A percentile compares a stretch with the other conserved stretches of the same genome.
Conservation (phyloP, 2,888 invertebrate genomes). For the Plagodis pulveraria region DNA sequence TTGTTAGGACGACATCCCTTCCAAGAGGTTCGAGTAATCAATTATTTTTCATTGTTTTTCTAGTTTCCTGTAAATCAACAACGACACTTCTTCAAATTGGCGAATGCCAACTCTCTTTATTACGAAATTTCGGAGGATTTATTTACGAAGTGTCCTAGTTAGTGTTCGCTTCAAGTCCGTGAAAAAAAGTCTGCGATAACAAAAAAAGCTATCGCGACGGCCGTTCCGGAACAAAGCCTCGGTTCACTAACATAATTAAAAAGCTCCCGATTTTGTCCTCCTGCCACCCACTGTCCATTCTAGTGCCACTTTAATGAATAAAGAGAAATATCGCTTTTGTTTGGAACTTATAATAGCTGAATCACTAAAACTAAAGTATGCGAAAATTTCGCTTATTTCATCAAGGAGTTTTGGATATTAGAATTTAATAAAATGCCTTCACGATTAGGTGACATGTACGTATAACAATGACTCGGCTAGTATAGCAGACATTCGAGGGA, state of each 20-base stretch:
- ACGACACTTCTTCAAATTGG: conserved; percentile 36
- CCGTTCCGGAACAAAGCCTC: conserved; percentile 50
- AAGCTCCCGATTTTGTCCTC: conserved; percentile 53
- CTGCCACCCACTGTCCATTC: conserved; percentile 49
- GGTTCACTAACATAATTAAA: conserved; percentile 64
- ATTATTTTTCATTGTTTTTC: no score
- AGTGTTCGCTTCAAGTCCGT: conserved; percentile 49
- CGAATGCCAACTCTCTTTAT: conserved; percentile 28
- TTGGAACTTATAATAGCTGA: conserved; percentile 20
- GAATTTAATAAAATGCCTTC: conserved; percentile 22
- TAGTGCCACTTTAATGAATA: conserved; percentile 47
- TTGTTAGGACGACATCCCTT: no score
- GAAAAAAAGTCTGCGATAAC: conserved; percentile 53
- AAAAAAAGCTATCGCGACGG: conserved; percentile 54
- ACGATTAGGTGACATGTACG: conserved; percentile 30
- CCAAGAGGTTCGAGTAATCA: no score
- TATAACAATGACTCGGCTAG: conserved; percentile 39
- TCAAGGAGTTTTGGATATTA: neutral
- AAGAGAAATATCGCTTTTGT: conserved; percentile 47
- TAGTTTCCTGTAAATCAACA: conserved; percentile 23
- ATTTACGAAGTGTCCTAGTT: conserved; percentile 53
- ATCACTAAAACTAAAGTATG: neutral
- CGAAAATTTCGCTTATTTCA: neutral
- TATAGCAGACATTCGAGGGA: conserved; percentile 34
- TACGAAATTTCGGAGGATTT: conserved; percentile 39